Evolutionary conservation across 2,797 vertebrate genomes (phyloP).

Genomic region (Phataginus tricuspis): DNA sequence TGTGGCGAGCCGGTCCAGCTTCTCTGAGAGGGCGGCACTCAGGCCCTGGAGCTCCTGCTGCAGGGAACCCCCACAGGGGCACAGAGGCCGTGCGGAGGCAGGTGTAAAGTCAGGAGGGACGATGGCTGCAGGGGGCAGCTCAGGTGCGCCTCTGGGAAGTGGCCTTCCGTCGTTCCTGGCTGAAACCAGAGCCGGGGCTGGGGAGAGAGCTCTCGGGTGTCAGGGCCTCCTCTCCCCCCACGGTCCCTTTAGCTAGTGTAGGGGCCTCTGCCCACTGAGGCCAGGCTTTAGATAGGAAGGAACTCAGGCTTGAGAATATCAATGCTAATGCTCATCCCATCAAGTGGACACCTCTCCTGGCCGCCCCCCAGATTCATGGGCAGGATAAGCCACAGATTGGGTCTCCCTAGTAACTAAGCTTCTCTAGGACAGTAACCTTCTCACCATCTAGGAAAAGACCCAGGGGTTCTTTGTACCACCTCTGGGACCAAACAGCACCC

Average conservation of each 20-base stretch:
- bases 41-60: conserved; percentile 54
- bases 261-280: background rate
- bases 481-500: background rate
- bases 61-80: conserved; percentile 32
- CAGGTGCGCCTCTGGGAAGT: background rate
- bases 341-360: accelerated
- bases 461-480: background rate
- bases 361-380: background rate
- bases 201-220: background rate
- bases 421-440: background rate
- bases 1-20: conserved; percentile 62
- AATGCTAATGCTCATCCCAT: background rate
- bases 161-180: background rate
- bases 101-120: accelerated
- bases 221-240: background rate
- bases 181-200: conserved; percentile 16
- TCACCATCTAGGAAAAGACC: background rate
- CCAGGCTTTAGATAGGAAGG: background rate
- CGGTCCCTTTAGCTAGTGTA: background rate
- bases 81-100: accelerated
- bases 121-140: background rate
- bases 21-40: background rate
- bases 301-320: background rate
- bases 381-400: background rate
- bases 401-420: background rate